Conservation (phyloP, 2,113 vertebrate species). For the Urocynchramus pylzowi region DNA sequence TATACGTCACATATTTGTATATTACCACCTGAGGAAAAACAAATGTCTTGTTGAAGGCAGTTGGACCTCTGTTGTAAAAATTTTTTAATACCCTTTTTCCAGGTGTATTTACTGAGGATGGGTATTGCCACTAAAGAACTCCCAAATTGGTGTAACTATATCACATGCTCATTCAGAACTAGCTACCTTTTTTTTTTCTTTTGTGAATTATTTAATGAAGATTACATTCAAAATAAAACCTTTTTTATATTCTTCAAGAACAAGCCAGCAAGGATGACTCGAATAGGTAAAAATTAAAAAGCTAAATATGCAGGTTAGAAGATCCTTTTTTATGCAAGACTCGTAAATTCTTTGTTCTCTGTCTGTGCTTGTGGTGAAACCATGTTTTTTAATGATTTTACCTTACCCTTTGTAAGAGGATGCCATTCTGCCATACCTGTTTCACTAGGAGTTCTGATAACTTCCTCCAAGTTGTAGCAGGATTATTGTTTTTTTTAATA, state of each 20-base stretch:
- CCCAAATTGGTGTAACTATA: neutral
- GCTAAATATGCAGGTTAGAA: neutral
- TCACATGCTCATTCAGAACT: neutral
- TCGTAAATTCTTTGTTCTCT: neutral
- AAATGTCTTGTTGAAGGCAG: neutral
- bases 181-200: neutral
- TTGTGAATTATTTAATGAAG: neutral
- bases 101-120: neutral
- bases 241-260: neutral
- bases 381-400: neutral
- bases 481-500: neutral
- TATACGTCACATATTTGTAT: neutral
- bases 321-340: neutral
- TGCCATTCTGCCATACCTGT: neutral
- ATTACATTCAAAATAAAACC: neutral
- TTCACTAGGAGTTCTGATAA: neutral
- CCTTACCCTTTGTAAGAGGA: neutral
- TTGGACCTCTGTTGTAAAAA: neutral
- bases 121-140: neutral
- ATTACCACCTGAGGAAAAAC: neutral
- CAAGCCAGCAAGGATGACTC: neutral
- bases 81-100: neutral
- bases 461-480: neutral
- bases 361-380: neutral
- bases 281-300: neutral